These are phyloP conservation scores for Liparis tanakae DNA, from an alignment of 2,797 vertebrate species.

Conservation along the genomic window DNA sequence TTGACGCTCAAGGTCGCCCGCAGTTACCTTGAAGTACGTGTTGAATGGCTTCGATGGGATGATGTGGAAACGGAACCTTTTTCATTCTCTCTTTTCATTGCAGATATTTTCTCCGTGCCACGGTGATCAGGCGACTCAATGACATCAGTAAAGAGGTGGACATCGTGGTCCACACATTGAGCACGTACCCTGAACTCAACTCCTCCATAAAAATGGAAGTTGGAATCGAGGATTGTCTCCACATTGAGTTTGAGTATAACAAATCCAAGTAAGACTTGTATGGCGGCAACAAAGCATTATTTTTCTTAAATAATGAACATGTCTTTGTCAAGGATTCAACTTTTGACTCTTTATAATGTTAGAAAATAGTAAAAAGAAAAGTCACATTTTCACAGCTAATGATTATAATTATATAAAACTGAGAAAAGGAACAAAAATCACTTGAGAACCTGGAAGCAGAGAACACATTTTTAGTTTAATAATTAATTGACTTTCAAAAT, in stretches of 20 bases:
- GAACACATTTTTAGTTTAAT: not conserved
- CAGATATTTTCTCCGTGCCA: constrained; percentile 98
- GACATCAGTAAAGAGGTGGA: constrained; percentile 98
- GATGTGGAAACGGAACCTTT: not conserved
- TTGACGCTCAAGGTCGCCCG: not conserved
- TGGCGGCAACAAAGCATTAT: not conserved
- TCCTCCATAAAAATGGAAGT: constrained; percentile 99
- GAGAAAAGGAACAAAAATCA: too few species aligned
- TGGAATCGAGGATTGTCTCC: constrained; percentile 97
- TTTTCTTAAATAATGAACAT: not conserved
- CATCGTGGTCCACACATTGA: constrained; percentile 96
- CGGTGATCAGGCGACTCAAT: constrained; percentile 93
- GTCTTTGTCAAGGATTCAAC: not conserved
- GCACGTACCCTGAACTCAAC: constrained; percentile 97
- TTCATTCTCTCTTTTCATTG: constrained; percentile 17
- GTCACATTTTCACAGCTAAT: not conserved
- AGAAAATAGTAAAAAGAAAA: not conserved
- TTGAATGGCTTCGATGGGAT: not conserved
- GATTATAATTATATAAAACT: too few species aligned
- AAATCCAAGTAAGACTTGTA: constrained; percentile 94
- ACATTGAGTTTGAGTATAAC: constrained; percentile 99
- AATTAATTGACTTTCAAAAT: not conserved
- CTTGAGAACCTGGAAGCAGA: not conserved
- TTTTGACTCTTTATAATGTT: not conserved
- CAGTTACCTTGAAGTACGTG: not conserved